phyloP scores from a whole-genome alignment of 2,113 vertebrate genomes.

The Dromas ardeola region DNA sequence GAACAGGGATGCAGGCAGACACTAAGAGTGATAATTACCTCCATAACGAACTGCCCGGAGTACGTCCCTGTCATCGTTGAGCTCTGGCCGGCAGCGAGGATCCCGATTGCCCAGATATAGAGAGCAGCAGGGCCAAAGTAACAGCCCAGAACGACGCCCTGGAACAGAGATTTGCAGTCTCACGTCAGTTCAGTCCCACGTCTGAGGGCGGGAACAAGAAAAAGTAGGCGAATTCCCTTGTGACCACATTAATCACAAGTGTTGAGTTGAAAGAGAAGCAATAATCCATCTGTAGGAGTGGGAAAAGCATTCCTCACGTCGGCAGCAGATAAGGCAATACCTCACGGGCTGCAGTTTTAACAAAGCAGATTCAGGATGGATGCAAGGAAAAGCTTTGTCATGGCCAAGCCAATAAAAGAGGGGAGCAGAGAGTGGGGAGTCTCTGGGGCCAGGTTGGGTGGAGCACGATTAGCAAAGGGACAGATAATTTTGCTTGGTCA shows the following conservation, averaged over 20 bases:
- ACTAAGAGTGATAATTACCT: slow-evolving; percentile 72
- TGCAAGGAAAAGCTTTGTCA: neutral
- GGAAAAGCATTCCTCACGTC: fast-evolving
- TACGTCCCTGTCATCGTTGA: slow-evolving; percentile 99
- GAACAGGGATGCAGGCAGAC: fast-evolving
- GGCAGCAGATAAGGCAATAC: fast-evolving
- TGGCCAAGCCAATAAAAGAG: neutral
- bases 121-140: slow-evolving; percentile 91
- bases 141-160: slow-evolving; percentile 92
- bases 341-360: neutral
- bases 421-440: fast-evolving
- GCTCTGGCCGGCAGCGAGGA: slow-evolving; percentile 96
- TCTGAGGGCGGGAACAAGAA: fast-evolving
- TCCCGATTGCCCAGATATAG: slow-evolving; percentile 97
- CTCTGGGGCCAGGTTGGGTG: neutral
- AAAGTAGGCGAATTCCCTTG: neutral
- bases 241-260: fast-evolving
- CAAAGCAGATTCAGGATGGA: neutral
- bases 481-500: neutral
- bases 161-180: neutral
- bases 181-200: neutral
- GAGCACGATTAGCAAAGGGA: fast-evolving
- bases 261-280: fast-evolving
- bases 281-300: neutral
- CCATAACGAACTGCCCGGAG: slow-evolving; percentile 98